These are phyloP conservation scores for Danio aesculapii DNA, from an alignment of 2,797 vertebrate species.

Conservation along the genomic window DNA sequence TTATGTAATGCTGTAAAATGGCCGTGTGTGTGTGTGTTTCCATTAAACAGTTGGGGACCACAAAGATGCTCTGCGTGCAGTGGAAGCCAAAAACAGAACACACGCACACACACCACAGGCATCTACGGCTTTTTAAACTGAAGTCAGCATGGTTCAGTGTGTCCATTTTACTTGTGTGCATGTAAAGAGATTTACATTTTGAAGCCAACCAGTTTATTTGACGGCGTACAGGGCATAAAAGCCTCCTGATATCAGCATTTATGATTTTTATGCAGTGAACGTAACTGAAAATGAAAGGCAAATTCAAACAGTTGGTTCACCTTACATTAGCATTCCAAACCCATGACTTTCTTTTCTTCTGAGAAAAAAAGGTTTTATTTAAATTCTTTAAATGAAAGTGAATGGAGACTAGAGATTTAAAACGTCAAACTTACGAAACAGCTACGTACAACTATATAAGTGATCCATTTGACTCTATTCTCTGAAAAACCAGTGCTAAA, in stretches of 20 bases:
- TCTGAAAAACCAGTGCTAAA: no score
- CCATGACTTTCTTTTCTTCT: no score
- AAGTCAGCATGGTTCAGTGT: slow-evolving; percentile 1
- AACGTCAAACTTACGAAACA: no score
- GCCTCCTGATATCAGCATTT: slow-evolving; percentile 3
- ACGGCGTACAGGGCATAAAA: neutral
- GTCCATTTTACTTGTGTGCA: neutral
- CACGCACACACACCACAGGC: slow-evolving; percentile 3
- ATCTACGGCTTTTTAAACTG: slow-evolving; percentile 30
- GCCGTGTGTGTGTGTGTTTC: slow-evolving; percentile 22
- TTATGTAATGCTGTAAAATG: slow-evolving; percentile 38
- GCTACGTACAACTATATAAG: no score
- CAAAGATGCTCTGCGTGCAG: slow-evolving; percentile 34
- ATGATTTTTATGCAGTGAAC: neutral
- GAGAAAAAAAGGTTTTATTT: no score
- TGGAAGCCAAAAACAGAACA: slow-evolving; percentile 10
- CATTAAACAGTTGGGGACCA: slow-evolving; percentile 38
- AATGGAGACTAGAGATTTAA: no score
- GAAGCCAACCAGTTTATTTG: neutral
- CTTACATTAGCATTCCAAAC: neutral
- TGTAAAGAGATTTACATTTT: neutral
- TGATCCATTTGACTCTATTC: no score
- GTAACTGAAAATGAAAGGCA: neutral
- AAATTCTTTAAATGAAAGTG: no score
- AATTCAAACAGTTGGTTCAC: neutral